A percentile compares a stretch with the other conserved stretches of the same genome.
These are phyloP conservation scores for Cololabis saira DNA, from an alignment of 2,113 vertebrate species.

Conservation along the genomic window DNA sequence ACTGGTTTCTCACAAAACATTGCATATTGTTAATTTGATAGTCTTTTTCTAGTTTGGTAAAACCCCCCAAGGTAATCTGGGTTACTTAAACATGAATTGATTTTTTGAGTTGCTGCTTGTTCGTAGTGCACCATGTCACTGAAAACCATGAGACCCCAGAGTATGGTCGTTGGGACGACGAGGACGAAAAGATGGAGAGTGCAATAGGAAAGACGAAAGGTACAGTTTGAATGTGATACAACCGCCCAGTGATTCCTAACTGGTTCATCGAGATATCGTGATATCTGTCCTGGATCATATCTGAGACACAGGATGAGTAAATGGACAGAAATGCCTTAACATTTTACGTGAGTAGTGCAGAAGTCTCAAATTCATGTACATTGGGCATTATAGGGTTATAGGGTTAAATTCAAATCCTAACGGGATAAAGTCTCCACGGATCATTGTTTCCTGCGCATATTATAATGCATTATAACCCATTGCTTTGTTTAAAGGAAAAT, in stretches of 20 bases:
- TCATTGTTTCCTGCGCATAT: too few relatives aligned
- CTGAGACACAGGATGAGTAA: too few relatives aligned
- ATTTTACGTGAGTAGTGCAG: too few relatives aligned
- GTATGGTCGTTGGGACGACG: constrained; percentile 21
- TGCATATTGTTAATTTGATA: constrained; percentile 9
- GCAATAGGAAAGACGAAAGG: constrained; percentile 54
- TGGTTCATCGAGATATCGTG: constrained; percentile 15
- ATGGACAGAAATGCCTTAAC: too few relatives aligned
- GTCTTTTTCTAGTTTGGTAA: constrained; percentile 11
- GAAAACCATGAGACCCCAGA: constrained; percentile 13
- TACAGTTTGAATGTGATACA: constrained; percentile 33
- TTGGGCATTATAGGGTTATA: too few relatives aligned
- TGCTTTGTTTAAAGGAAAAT: too few relatives aligned
- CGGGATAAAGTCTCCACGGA: too few relatives aligned
- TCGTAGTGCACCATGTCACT: constrained; percentile 44
- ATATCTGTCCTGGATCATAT: too few relatives aligned
- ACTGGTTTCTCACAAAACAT: constrained; percentile 18
- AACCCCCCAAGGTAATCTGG: constrained; percentile 29
- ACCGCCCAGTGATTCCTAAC: constrained; percentile 33
- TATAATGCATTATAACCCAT: too few relatives aligned
- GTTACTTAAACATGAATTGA: constrained; percentile 37
- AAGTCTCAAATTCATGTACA: too few relatives aligned
- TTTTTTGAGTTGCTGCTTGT: constrained; percentile 48
- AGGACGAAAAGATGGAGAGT: constrained; percentile 41
- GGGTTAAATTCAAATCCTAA: too few relatives aligned